Evolutionary conservation across 2,888 invertebrate genomes (phyloP), one percentile per base, ranked within the genome.

Genomic region (Nemoura dubitans): DNA sequence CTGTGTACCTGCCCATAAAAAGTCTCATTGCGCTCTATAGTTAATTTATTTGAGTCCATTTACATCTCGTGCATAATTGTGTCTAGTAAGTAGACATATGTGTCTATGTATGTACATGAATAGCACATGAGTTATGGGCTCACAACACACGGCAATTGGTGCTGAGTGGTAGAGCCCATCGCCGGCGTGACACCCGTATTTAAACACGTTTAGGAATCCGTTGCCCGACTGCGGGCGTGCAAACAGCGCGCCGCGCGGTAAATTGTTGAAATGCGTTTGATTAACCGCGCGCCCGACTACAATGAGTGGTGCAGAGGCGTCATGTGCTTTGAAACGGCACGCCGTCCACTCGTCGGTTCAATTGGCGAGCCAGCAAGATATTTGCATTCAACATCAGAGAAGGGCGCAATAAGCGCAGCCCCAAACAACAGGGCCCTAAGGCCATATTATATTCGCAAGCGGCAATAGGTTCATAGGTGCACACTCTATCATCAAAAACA

Each of bases 171-270:
- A 1, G 21, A 10, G 14, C 59, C 59, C 59, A 59, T 36, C 36
- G 21, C 3, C 2, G 16, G 21, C 36, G 59, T 59, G 59, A 10
- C 59, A 59, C 59, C 59, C 2, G 21, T 1, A 21, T 59, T n/a
- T n/a, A n/a, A n/a, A n/a, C n/a, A 59, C 59, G 59, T 59, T 59
- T 14, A 59, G 59, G 59, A 59, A 59, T 59, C 59, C 59, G 59
- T 21, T 21, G 16, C 6, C 59, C 14, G 21, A 16, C 21, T 10
- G 36, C 10, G n/a, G 36, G 10, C 36, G 59, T 59, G 16, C 14
- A 59, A 59, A 59, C 14, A 21, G 36, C 59, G 16, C 59, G 36
- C 3, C 5, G 3, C 10, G 36, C 36, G 36, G 36, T 3, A 36
- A 6, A 36, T 36, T 36, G 36, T 59, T 59, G 36, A 59, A 59